A percentile compares a stretch with the other conserved stretches of the same genome.
phyloP scores from a whole-genome alignment of 2,888 invertebrate genomes.

The Vandiemenella viatica region DNA sequence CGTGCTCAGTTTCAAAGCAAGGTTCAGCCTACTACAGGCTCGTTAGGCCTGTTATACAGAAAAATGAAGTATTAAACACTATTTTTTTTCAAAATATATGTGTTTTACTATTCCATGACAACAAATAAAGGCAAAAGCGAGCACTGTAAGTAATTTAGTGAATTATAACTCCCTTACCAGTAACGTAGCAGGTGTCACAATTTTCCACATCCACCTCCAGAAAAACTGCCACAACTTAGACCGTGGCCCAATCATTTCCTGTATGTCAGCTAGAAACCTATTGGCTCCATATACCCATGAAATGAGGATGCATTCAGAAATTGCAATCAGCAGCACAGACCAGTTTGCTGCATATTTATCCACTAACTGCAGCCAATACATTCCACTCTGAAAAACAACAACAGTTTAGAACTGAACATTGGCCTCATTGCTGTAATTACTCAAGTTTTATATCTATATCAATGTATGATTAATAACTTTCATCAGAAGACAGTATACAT shows the following conservation, averaged over 20 bases:
- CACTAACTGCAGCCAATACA: constrained; percentile 66
- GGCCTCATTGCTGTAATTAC: no score
- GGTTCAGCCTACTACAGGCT: no score
- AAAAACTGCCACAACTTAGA: constrained; percentile 48
- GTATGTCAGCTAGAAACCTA: constrained; percentile 27
- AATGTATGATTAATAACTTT: no score
- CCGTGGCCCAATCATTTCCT: constrained; percentile 34
- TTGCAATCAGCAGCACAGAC: constrained; percentile 59
- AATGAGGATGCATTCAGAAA: constrained; percentile 38
- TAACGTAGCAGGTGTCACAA: constrained; percentile 57
- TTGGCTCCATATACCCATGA: constrained; percentile 35
- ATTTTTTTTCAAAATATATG: no score
- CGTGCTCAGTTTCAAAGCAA: no score
- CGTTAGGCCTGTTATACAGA: no score
- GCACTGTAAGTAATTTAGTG: background rate
- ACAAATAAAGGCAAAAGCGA: background rate
- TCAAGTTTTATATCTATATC: no score
- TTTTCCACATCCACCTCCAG: constrained; percentile 64
- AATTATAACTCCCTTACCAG: constrained; percentile 36
- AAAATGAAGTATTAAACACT: no score
- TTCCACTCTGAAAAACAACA: constrained; percentile 52
- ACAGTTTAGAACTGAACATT: no score
- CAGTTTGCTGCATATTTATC: constrained; percentile 66
- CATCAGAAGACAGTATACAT: no score
- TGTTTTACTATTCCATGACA: no score